Conservation (phyloP, 1,140 invertebrate genomes). For the Pseudobourletiella spinata region DNA sequence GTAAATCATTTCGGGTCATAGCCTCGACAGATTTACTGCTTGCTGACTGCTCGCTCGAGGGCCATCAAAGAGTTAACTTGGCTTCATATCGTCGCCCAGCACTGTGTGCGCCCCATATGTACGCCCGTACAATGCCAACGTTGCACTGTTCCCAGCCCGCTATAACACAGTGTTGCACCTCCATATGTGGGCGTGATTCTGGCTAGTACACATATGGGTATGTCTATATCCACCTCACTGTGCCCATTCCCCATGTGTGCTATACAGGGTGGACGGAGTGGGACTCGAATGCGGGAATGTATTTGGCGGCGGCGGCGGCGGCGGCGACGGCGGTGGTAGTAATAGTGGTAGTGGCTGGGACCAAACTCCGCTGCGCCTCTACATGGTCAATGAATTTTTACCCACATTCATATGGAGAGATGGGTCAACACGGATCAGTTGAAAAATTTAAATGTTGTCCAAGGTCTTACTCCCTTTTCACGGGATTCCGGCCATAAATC, state of each 20-base stretch:
- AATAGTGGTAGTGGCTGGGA: too few relatives aligned
- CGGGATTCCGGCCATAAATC: neutral
- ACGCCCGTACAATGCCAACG: too few relatives aligned
- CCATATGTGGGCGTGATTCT: slow-evolving; percentile 21
- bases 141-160: too few relatives aligned
- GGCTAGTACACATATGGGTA: neutral
- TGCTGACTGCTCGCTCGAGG: slow-evolving; percentile 37
- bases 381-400: slow-evolving; percentile 6
- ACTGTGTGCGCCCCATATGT: slow-evolving; percentile 7
- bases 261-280: too few relatives aligned
- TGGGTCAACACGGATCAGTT: neutral
- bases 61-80: slow-evolving; percentile 37
- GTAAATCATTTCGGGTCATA: slow-evolving; percentile 36
- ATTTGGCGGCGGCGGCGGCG: too few relatives aligned
- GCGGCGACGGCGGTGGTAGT: too few relatives aligned
- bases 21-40: slow-evolving; percentile 37
- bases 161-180: slow-evolving; percentile 17
- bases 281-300: too few relatives aligned
- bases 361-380: too few relatives aligned
- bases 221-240: too few relatives aligned
- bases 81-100: slow-evolving; percentile 32
- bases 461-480: neutral
- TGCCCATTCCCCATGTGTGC: too few relatives aligned
- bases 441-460: slow-evolving; percentile 5
- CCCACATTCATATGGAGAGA: slow-evolving; percentile 4